Evolutionary conservation across 2,797 vertebrate genomes (phyloP).

Genomic region (Sebastes umbrosus): DNA sequence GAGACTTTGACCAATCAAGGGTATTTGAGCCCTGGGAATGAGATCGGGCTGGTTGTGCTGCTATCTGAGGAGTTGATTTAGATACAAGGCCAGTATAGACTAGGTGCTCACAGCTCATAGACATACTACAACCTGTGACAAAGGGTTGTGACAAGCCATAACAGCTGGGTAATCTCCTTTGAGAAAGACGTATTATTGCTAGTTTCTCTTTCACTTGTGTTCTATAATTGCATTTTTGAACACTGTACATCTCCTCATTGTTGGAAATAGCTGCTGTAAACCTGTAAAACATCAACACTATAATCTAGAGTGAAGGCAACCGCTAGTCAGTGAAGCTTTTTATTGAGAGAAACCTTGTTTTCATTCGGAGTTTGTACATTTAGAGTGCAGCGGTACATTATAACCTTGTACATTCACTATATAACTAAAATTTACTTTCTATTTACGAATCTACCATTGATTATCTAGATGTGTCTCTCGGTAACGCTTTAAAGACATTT

Average conservation of each 20-base stretch:
- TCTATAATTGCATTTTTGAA: background rate
- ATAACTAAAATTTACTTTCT: background rate
- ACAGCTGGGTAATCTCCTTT: no score
- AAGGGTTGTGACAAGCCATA: background rate
- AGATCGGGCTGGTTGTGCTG: no score
- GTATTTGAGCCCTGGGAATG: no score
- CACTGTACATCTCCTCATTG: background rate
- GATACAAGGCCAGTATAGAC: no score
- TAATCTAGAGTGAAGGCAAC: background rate
- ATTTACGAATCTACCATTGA: background rate
- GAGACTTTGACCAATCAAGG: no score
- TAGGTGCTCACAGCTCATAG: no score
- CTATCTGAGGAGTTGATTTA: no score
- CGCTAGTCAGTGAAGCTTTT: background rate
- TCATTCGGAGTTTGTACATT: background rate
- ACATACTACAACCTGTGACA: background rate
- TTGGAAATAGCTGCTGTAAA: background rate
- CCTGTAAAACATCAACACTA: background rate
- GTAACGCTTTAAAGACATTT: background rate
- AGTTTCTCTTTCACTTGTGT: background rate
- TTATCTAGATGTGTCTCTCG: background rate
- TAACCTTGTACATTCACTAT: background rate
- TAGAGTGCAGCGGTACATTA: background rate
- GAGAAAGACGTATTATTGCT: background rate
- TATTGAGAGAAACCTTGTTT: background rate